Evolutionary conservation across 2,888 invertebrate genomes (phyloP).

Genomic region (Athripsodes cinereus): DNA sequence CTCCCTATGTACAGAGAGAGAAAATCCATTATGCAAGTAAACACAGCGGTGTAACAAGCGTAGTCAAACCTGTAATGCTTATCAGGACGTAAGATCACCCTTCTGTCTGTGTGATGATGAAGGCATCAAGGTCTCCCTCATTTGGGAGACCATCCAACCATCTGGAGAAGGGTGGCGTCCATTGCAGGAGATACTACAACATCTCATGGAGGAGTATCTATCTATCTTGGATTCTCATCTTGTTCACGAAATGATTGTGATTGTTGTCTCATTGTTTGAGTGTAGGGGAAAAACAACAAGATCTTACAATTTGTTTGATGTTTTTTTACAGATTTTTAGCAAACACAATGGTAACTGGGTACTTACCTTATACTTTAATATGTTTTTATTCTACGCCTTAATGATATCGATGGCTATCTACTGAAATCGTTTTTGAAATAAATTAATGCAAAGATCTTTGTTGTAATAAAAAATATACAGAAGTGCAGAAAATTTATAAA

Average conservation of each 20-base stretch:
- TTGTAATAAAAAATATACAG: no score
- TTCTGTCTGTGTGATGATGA: neutral
- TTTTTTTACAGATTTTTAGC: neutral
- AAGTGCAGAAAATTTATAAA: no score
- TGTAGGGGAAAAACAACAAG: neutral
- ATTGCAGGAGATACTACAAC: neutral
- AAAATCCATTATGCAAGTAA: slow-evolving; percentile 4
- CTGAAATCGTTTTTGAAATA: no score
- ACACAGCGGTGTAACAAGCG: slow-evolving; percentile 7
- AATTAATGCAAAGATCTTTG: no score
- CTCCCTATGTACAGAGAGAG: neutral
- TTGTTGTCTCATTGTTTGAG: neutral
- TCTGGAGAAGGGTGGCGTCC: neutral
- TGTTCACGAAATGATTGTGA: neutral
- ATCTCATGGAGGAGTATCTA: neutral
- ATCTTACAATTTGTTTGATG: neutral
- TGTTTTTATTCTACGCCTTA: no score
- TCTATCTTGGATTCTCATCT: neutral
- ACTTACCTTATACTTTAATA: no score
- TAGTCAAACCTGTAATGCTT: slow-evolving; percentile 21
- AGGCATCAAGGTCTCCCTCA: neutral
- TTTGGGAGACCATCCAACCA: neutral
- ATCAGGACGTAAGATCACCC: slow-evolving; percentile 18
- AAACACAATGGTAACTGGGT: neutral
- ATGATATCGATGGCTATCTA: no score